Percentiles rank a stretch among this genome's conserved stretches.
Conservation (phyloP, 2,797 vertebrate species). For the Arvicola amphibius region DNA sequence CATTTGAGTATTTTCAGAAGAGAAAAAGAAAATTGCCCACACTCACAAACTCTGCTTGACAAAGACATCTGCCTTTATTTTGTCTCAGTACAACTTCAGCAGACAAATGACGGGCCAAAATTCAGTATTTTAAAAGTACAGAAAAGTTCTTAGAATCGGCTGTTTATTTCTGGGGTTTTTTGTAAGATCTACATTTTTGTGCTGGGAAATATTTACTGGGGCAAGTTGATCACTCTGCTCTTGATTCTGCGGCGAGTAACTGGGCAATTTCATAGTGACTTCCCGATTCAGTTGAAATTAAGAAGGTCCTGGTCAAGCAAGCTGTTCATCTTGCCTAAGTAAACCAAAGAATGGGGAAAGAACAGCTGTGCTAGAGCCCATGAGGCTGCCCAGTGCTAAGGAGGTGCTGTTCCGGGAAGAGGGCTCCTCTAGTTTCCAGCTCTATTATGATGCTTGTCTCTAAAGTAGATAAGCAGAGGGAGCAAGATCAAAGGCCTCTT, state of each 20-base stretch:
- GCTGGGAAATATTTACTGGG: slow-evolving; percentile 9
- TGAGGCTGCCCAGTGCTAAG: neutral
- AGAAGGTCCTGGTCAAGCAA: slow-evolving; percentile 41
- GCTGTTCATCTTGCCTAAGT: slow-evolving; percentile 32
- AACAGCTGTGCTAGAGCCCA: neutral
- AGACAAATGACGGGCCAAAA: slow-evolving; percentile 23
- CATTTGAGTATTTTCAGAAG: slow-evolving; percentile 67
- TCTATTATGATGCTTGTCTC: neutral
- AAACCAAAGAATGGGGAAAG: neutral
- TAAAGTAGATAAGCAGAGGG: neutral
- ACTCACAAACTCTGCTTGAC: slow-evolving; percentile 24
- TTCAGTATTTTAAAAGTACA: slow-evolving; percentile 58
- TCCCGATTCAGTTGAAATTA: slow-evolving; percentile 51
- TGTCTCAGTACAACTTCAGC: slow-evolving; percentile 49
- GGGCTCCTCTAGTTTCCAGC: neutral
- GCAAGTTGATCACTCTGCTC: slow-evolving; percentile 26
- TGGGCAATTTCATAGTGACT: slow-evolving; percentile 39
- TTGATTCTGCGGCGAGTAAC: slow-evolving; percentile 52
- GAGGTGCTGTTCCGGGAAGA: slow-evolving; percentile 8
- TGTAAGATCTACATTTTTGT: slow-evolving; percentile 47
- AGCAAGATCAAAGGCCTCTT: neutral
- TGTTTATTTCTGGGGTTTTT: slow-evolving; percentile 14
- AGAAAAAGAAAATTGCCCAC: slow-evolving; percentile 47
- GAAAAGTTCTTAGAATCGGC: slow-evolving; percentile 51
- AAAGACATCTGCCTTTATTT: slow-evolving; percentile 62